Conservation (phyloP, 2,113 vertebrate genomes). For the Solea senegalensis region DNA sequence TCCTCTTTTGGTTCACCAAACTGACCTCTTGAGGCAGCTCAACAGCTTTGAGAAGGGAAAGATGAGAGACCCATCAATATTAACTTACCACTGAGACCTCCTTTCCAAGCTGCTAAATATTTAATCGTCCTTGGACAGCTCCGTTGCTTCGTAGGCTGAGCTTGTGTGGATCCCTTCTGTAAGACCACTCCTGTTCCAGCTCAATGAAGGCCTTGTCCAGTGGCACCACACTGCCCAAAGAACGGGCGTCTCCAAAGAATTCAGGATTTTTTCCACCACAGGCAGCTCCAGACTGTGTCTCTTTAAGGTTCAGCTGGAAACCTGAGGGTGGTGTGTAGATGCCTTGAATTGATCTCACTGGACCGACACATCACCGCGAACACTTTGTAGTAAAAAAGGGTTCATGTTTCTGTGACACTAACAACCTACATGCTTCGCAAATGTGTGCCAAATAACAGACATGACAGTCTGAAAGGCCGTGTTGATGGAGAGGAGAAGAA, state of each 20-base stretch:
- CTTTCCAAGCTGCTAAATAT: conserved; percentile 82
- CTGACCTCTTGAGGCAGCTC: conserved; percentile 57
- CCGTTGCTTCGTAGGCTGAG: conserved; percentile 72
- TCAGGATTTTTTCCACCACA: conserved; percentile 73
- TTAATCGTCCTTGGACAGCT: conserved; percentile 82
- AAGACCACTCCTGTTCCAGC: conserved; percentile 82
- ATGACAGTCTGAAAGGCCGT: conserved; percentile 18
- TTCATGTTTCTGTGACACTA: conserved; percentile 17
- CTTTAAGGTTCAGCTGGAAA: conserved; percentile 40
- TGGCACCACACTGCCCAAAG: conserved; percentile 75
- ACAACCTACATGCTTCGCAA: neutral
- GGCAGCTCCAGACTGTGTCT: conserved; percentile 62
- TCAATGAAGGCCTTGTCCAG: conserved; percentile 84
- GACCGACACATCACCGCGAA: conserved; percentile 11
- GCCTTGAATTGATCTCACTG: conserved; percentile 45
- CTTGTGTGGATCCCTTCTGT: conserved; percentile 78
- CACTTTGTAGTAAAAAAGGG: neutral
- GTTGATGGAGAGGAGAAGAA: conserved; percentile 68
- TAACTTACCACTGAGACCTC: conserved; percentile 82
- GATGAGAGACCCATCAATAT: conserved; percentile 84
- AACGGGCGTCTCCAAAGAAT: conserved; percentile 81
- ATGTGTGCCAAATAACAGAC: conserved; percentile 14
- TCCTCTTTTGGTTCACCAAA: conserved; percentile 59
- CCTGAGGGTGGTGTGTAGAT: conserved; percentile 17
- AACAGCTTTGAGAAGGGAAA: conserved; percentile 78